phyloP scores from a whole-genome alignment of 2,888 invertebrate species.

The Cryptophagus acutangulus region DNA sequence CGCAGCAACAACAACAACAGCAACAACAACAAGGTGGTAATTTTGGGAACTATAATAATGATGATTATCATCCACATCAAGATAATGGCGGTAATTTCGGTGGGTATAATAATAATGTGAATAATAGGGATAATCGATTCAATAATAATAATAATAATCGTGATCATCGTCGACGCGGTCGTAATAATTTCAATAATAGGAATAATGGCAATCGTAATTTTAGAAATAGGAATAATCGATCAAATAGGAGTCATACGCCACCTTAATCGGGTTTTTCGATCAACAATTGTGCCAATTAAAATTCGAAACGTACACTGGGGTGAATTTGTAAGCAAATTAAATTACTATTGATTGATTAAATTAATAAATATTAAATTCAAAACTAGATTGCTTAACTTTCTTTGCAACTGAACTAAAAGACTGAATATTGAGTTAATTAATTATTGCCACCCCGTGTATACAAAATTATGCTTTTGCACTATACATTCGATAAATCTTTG shows the following conservation, averaged over 20 bases:
- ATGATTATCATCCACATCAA: slow-evolving; percentile 46
- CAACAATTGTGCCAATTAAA: not conserved
- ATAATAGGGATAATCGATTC: slow-evolving; percentile 24
- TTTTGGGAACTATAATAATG: slow-evolving; percentile 47
- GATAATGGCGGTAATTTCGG: slow-evolving; percentile 28
- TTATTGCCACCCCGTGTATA: no score
- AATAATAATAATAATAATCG: slow-evolving; percentile 46
- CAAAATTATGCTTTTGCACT: no score
- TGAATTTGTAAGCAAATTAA: no score
- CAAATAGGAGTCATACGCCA: slow-evolving; percentile 39
- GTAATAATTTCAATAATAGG: slow-evolving; percentile 29
- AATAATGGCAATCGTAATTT: slow-evolving; percentile 30
- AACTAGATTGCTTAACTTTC: no score
- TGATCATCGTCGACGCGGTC: slow-evolving; percentile 27
- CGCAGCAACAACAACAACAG: no score
- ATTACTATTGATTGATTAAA: no score
- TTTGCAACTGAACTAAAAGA: no score
- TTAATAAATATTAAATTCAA: no score
- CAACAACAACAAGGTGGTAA: slow-evolving; percentile 47
- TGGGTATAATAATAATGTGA: slow-evolving; percentile 37
- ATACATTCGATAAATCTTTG: no score
- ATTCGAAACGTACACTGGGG: no score
- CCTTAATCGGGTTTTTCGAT: slow-evolving; percentile 33
- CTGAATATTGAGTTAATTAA: no score
- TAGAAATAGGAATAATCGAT: slow-evolving; percentile 34